phyloP scores from a whole-genome alignment of 1,140 invertebrate species.

The Hormaphis cornu region DNA sequence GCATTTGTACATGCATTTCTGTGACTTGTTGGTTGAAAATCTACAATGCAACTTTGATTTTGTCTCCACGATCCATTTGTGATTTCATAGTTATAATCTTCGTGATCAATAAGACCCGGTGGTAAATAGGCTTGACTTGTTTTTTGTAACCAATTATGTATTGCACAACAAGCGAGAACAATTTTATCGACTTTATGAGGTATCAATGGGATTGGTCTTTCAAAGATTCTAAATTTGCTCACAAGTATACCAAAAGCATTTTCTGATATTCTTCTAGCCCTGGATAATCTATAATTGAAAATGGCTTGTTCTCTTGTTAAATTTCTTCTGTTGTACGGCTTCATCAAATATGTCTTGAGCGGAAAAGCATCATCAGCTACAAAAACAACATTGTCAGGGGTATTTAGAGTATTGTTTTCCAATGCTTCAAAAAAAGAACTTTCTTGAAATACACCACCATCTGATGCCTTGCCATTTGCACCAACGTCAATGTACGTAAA shows the following conservation, averaged over 20 bases:
- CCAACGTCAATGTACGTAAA: slow-evolving; percentile 39
- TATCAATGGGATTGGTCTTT: slow-evolving; percentile 34
- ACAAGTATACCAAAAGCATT: slow-evolving; percentile 44
- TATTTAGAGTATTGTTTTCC: background rate
- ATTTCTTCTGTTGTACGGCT: background rate
- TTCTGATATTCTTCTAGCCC: slow-evolving; percentile 41
- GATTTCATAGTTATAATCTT: slow-evolving; percentile 18
- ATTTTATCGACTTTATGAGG: slow-evolving; percentile 39
- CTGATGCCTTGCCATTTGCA: slow-evolving; percentile 39
- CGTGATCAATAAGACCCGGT: slow-evolving; percentile 33
- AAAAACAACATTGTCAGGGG: background rate
- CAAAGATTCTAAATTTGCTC: slow-evolving; percentile 39
- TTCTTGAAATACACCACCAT: slow-evolving; percentile 39
- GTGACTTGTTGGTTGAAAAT: background rate
- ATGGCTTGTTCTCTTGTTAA: slow-evolving; percentile 38
- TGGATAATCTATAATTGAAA: slow-evolving; percentile 41
- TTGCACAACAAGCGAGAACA: slow-evolving; percentile 36
- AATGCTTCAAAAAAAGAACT: background rate
- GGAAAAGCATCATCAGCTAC: slow-evolving; percentile 27
- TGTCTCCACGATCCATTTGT: background rate
- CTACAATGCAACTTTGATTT: background rate
- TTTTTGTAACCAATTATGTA: background rate
- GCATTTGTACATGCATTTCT: background rate
- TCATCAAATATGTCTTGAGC: slow-evolving; percentile 16
- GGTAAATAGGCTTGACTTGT: slow-evolving; percentile 33